Base-by-base conservation (phyloP, 64 coral and sea anemone species). In the Montipora foliosa region DNA sequence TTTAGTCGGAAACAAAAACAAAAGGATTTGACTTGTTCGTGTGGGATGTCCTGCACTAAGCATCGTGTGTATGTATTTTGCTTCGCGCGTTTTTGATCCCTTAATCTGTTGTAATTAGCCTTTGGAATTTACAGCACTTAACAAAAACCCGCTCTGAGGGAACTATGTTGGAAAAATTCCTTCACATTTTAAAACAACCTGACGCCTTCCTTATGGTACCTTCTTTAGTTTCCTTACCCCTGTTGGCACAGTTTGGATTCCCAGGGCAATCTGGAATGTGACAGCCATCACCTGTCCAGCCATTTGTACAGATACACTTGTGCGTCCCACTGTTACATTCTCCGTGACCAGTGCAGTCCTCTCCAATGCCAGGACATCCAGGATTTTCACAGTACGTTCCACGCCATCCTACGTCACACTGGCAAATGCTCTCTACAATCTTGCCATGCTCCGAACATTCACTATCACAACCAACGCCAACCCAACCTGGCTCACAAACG, bases 281-380 rank as follows among this genome's bases (percentile, higher is more conserved):
- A 48, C 97, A 98, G 29, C 97, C 97, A 85, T 88, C 91, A n/a
- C 97, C 97, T n/a, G 87, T 98, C 97, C 97, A 98, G 13, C 97
- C 97, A 75, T 90, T 94, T 50, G 91, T 70, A 66, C 97, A 98
- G 0, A 86, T 80, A 95, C 97, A 98, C 12, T 74, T 87, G 66
- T 98, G 97, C 7, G 87, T 93, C 16, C 94, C 97, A 71, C 94
- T 94, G 74, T 98, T 98, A 66, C 97, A 98, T 44, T 98, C 91
- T 17, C 97, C 97, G 53, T 95, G 91, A 13, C 82, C 97, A 46
- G 94, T 78, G 79, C 97, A 98, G 83, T 98, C 97, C 24, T 22
- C 49, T 11, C 88, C 91, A 67, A 91, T 80, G 10, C 97, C 97
- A 13, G 97, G 94, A 67, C 97, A 98, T 47, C 97, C 97, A 12